phyloP scores from a whole-genome alignment of 2,113 vertebrate species.

The Heloderma charlesbogerti region DNA sequence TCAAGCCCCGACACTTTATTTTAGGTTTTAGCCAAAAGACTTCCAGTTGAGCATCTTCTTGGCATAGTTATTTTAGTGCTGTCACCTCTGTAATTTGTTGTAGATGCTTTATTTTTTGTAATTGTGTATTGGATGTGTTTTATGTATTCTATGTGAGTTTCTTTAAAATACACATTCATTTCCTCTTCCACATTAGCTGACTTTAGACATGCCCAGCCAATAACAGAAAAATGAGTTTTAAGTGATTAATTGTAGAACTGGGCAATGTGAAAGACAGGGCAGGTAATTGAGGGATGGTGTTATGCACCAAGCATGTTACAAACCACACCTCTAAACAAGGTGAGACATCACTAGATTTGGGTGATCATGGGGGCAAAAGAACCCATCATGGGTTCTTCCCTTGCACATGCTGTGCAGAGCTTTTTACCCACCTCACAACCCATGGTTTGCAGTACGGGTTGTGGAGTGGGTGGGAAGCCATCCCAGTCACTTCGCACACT shows the following conservation, averaged over 20 bases:
- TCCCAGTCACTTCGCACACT: no score
- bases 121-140: neutral
- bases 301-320: neutral
- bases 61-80: neutral
- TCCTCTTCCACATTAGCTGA: neutral
- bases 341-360: no score
- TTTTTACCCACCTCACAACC: no score
- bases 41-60: no score
- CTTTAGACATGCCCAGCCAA: neutral
- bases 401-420: no score
- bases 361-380: no score
- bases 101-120: neutral
- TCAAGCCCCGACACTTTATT: no score
- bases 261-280: neutral
- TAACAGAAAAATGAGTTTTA: neutral
- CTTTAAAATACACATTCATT: neutral
- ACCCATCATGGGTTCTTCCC: no score
- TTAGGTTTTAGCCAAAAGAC: no score
- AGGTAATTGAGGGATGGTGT: neutral
- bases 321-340: neutral
- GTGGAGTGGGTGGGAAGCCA: no score
- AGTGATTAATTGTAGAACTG: neutral
- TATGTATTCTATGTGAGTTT: neutral
- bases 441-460: no score
- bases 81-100: neutral